Evolutionary conservation across 2,113 vertebrate species (phyloP).

Genomic region (Gymnogyps californianus): DNA sequence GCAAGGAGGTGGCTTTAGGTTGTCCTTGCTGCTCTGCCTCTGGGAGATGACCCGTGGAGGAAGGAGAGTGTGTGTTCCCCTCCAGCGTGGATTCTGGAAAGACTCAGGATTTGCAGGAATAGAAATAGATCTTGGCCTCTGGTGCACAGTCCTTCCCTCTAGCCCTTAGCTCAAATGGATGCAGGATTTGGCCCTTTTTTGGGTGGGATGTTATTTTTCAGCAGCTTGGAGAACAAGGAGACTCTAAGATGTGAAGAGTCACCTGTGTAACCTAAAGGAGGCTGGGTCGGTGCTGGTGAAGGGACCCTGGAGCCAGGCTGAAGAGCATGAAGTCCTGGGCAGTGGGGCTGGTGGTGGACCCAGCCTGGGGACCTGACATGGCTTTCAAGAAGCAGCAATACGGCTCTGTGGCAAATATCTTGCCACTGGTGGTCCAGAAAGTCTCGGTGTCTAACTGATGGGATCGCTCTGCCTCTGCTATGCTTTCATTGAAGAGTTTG

Average conservation of each 20-base stretch:
- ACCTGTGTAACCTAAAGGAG: not conserved
- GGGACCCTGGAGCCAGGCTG: not conserved
- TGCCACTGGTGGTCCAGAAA: not conserved
- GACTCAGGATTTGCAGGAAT: not conserved
- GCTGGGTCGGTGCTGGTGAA: accelerated
- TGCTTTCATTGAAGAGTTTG: not conserved
- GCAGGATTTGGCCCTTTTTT: not conserved
- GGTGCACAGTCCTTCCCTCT: not conserved
- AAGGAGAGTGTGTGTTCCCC: too few species aligned
- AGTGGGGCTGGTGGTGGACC: not conserved
- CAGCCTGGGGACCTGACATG: not conserved
- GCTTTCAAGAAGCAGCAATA: not conserved
- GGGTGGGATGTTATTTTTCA: not conserved
- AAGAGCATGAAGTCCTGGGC: not conserved
- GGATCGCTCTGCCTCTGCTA: not conserved
- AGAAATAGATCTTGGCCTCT: not conserved
- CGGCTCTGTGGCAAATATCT: not conserved
- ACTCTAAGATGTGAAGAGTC: not conserved
- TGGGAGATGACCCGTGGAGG: not conserved
- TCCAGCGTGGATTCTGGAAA: not conserved
- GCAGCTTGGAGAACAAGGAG: not conserved
- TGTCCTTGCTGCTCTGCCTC: not conserved
- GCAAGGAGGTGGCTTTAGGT: not conserved
- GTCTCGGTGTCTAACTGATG: accelerated
- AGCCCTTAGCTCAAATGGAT: not conserved